These are phyloP conservation scores for Hyperoplus immaculatus DNA, from an alignment of 2,797 vertebrate genomes.

Conservation along the genomic window DNA sequence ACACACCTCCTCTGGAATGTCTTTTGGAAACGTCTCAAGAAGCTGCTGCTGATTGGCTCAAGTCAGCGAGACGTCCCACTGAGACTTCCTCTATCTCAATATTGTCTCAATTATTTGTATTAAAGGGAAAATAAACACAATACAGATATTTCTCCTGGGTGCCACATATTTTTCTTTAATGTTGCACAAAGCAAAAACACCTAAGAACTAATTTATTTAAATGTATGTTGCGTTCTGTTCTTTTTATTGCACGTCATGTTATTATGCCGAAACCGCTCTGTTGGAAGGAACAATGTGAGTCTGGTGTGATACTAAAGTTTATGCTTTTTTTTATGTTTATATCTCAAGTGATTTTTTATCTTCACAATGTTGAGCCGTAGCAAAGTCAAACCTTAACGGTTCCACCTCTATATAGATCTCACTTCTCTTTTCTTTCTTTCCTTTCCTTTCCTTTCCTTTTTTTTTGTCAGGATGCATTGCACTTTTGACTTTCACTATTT, in stretches of 20 bases:
- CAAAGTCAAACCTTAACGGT: slow-evolving; percentile 46
- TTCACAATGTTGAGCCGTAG: slow-evolving; percentile 33
- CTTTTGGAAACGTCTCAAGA: slow-evolving; percentile 54
- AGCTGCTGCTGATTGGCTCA: slow-evolving; percentile 70
- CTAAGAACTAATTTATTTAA: slow-evolving; percentile 14
- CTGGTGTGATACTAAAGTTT: slow-evolving; percentile 25
- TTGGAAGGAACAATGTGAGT: slow-evolving; percentile 15
- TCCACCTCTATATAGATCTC: slow-evolving; percentile 56
- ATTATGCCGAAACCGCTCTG: slow-evolving; percentile 6
- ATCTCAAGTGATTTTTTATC: slow-evolving; percentile 32
- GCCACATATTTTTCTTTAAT: not conserved
- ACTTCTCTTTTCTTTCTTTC: not conserved
- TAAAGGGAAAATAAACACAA: slow-evolving; percentile 50
- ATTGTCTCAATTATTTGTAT: slow-evolving; percentile 64
- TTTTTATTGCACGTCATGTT: slow-evolving; percentile 14
- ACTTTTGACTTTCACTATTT: slow-evolving; percentile 86
- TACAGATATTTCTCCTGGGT: slow-evolving; percentile 35
- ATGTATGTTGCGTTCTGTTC: not conserved
- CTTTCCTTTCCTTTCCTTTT: slow-evolving; percentile 51
- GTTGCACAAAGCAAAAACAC: slow-evolving; percentile 18
- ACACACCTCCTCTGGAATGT: slow-evolving; percentile 58
- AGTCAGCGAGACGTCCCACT: slow-evolving; percentile 56
- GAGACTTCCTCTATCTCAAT: slow-evolving; percentile 56
- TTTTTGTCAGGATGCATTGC: slow-evolving; percentile 68
- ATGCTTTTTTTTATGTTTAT: slow-evolving; percentile 36